Percentiles rank a stretch among this genome's conserved stretches.
These are phyloP conservation scores for Zele albiditarsus DNA, from an alignment of 2,888 invertebrate genomes.

Conservation along the genomic window DNA sequence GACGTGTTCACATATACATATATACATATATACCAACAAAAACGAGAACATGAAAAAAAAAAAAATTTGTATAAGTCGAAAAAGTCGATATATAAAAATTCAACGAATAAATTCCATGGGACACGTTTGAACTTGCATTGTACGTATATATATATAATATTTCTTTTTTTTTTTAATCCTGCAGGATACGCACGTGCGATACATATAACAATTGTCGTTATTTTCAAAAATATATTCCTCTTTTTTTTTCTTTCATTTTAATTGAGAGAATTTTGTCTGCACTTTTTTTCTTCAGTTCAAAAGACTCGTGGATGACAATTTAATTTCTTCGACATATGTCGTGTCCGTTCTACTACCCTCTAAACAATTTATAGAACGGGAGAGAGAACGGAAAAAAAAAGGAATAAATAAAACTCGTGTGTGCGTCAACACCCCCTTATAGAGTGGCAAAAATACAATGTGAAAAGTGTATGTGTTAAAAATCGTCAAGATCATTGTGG, in stretches of 20 bases:
- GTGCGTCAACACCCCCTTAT: conserved; percentile 23
- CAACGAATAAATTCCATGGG: conserved; percentile 7
- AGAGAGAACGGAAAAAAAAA: conserved; percentile 1
- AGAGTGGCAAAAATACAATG: conserved; percentile 6
- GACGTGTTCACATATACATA: background rate
- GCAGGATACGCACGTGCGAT: conserved; percentile 13
- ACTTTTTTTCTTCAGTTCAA: background rate
- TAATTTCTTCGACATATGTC: conserved; percentile 39
- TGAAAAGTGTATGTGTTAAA: background rate
- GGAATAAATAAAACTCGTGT: conserved; percentile 15
- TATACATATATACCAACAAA: background rate
- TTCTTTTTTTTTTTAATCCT: conserved; percentile 20
- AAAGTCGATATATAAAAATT: conserved; percentile 19
- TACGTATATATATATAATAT: background rate
- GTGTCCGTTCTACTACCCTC: conserved; percentile 1
- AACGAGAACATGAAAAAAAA: conserved; percentile 4
- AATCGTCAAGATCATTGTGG: background rate
- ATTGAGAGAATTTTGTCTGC: background rate
- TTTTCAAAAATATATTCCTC: background rate
- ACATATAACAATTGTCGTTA: conserved; percentile 17
- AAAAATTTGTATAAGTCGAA: conserved; percentile 28
- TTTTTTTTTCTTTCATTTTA: background rate
- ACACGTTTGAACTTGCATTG: background rate
- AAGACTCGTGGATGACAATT: conserved; percentile 32
- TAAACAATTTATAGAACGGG: background rate